Evolutionary conservation across 2,888 invertebrate species (phyloP), one percentile per base, ranked within the genome.

Genomic region (Leptinotarsa peninsularis): DNA sequence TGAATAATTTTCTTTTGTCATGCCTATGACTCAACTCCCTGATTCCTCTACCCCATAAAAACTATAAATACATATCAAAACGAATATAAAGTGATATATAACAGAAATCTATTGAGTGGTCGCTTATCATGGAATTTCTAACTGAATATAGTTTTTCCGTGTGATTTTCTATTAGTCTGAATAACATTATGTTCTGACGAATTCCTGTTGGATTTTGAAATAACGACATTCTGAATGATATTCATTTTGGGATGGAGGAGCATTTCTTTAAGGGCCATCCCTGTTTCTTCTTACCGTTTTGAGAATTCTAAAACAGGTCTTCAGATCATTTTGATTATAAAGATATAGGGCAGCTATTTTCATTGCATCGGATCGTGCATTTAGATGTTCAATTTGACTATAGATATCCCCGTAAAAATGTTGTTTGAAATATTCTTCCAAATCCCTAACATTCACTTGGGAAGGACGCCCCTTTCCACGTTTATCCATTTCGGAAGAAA

Each of bases 291-390:
- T 56, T 2, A n/a, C 18, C 3, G 56, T 56, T 56, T 56, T 15
- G 18, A n/a, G 3, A n/a, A n/a, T 56, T 56, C 56, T n/a, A 56
- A 18, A n/a, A 18, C 56, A 56, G 7, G n/a, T n/a, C 7, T 56
- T 56, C n/a, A n/a, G n/a, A 56, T 18, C 56, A 56, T 56, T n/a
- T 56, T 56, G n/a, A 56, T 56, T 56, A n/a, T 17, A 56, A 18
- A n/a, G 56, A n/a, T 56, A 56, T n/a, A 56, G 18, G n/a, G 56
- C 56, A 56, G 56, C 56, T 7, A 18, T 56, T 18, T 56, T 56
- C n/a, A 56, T 56, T 18, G 17, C 21, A 21, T 21, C 21, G 21
- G 21, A 21, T 21, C 21, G 21, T 21, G 21, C 56, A 17, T 3
- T 56, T 17, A n/a, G 56, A 56, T 56, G 17, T 56, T 56, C 18